Evolutionary conservation across 2,888 invertebrate genomes (phyloP).

Genomic region (Lithophane semibrunnea): DNA sequence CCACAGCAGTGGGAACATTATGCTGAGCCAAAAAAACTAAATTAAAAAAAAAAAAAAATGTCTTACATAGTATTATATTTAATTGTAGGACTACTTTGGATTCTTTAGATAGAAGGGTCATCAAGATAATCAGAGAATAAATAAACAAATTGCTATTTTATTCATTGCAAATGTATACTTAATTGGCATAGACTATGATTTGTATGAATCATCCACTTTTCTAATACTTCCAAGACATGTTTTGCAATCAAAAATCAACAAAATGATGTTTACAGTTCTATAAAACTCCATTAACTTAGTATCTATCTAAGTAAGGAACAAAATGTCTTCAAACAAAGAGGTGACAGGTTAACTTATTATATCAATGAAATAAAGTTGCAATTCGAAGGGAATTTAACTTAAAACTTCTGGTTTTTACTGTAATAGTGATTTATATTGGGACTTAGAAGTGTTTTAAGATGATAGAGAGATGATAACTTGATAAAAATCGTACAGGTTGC

Average conservation of each 20-base stretch:
- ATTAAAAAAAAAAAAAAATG: background rate
- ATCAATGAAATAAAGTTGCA: slow-evolving; percentile 5
- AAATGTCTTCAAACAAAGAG: slow-evolving; percentile 29
- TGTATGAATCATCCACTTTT: background rate
- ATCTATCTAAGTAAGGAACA: too few relatives aligned
- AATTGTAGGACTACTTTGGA: background rate
- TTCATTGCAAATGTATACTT: background rate
- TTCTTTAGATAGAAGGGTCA: too few relatives aligned
- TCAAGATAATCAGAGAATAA: background rate
- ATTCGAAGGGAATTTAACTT: background rate
- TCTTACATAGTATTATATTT: background rate
- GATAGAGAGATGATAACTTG: background rate
- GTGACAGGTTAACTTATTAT: slow-evolving; percentile 9
- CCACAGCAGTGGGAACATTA: too few relatives aligned
- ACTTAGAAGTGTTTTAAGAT: slow-evolving; percentile 3
- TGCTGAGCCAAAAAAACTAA: too few relatives aligned
- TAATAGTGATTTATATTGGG: background rate
- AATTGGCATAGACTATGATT: background rate
- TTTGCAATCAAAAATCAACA: background rate
- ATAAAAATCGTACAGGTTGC: slow-evolving; percentile 43
- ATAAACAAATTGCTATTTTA: background rate
- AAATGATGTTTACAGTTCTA: background rate
- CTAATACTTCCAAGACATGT: background rate
- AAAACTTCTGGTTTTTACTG: slow-evolving; percentile 3
- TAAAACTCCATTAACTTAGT: background rate